Percentiles rank a stretch among this genome's conserved stretches.
Evolutionary conservation across 64 coral and sea anemone genomes (phyloP).

Genomic region (Pocillopora verrucosa): DNA sequence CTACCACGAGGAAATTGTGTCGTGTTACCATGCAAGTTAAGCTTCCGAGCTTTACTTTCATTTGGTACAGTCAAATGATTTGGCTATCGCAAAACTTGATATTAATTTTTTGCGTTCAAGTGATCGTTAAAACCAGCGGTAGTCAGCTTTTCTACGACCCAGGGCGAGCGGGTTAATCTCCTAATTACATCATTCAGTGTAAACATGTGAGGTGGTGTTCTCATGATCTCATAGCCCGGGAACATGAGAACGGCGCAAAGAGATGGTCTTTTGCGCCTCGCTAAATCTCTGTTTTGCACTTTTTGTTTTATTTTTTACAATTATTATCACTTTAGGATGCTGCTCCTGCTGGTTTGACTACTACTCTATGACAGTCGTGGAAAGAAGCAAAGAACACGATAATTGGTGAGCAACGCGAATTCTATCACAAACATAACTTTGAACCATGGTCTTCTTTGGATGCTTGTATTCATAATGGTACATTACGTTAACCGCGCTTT

Average conservation of each 20-base stretch:
- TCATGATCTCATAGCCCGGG: conserved; percentile 66
- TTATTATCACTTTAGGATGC: conserved; percentile 85
- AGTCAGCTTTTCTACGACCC: not conserved
- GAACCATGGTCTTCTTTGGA: not conserved
- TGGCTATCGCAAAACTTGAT: no score
- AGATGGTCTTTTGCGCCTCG: conserved; percentile 97
- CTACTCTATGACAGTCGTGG: conserved; percentile 74
- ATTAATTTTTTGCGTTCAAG: no score
- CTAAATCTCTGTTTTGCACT: conserved; percentile 92
- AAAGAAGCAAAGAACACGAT: conserved; percentile 75
- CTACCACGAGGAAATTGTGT: no score
- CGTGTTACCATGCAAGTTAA: no score
- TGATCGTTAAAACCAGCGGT: not conserved
- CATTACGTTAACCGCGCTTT: not conserved
- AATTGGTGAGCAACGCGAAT: conserved; percentile 61
- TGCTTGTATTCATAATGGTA: not conserved
- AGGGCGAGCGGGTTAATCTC: not conserved
- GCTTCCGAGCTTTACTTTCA: no score
- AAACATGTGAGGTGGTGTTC: conserved; percentile 9
- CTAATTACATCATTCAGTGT: conserved; percentile 21
- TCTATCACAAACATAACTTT: not conserved
- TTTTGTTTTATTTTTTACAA: conserved; percentile 90
- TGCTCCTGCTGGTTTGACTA: conserved; percentile 97
- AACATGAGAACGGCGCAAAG: conserved; percentile 70
- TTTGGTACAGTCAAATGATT: no score